phyloP scores from a whole-genome alignment of 2,113 vertebrate genomes.

The Calypte anna region DNA sequence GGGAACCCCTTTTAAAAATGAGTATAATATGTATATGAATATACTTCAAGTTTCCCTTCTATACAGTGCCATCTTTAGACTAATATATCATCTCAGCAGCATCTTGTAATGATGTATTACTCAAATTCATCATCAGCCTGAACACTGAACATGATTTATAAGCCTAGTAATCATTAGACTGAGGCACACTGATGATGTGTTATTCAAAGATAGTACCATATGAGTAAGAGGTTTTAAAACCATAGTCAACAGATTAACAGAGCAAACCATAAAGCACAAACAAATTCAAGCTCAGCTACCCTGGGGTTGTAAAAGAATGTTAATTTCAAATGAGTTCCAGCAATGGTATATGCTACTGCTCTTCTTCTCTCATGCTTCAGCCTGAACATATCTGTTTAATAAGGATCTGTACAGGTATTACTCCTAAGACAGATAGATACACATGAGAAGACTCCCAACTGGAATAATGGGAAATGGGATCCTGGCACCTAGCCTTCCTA shows the following conservation, averaged over 20 bases:
- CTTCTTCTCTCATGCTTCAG: neutral
- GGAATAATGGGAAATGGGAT: neutral
- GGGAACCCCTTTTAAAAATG: neutral
- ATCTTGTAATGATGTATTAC: conserved; percentile 67
- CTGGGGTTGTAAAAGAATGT: neutral
- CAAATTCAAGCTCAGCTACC: neutral
- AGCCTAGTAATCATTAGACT: conserved; percentile 47
- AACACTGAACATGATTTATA: conserved; percentile 66
- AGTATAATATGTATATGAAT: neutral
- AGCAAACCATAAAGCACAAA: neutral
- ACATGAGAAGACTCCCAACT: neutral
- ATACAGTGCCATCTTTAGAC: conserved; percentile 24
- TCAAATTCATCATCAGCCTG: conserved; percentile 57
- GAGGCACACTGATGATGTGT: conserved; percentile 26
- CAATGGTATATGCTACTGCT: neutral
- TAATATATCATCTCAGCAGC: conserved; percentile 55
- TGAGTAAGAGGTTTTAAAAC: neutral
- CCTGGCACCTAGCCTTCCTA: neutral
- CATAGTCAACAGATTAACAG: conserved; percentile 7
- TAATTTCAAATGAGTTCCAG: neutral
- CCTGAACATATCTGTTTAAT: neutral
- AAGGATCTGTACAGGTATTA: neutral
- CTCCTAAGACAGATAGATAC: neutral
- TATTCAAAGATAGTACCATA: conserved; percentile 55
- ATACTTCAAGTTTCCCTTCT: conserved; percentile 20